These are phyloP conservation scores for Euleptes europaea DNA, from an alignment of 2,113 vertebrate species.

Conservation along the genomic window DNA sequence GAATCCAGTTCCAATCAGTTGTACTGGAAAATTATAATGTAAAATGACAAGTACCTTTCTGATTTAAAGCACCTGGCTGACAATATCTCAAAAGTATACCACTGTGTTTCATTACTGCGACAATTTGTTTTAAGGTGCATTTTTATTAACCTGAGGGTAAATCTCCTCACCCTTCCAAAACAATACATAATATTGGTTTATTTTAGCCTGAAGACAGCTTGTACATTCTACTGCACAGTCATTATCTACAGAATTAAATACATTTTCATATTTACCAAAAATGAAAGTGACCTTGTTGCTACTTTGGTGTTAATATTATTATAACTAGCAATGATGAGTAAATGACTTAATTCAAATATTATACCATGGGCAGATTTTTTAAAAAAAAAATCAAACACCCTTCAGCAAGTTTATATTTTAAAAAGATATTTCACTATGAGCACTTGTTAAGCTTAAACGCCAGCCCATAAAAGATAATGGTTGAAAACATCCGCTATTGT, in stretches of 20 bases:
- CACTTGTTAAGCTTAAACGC: slow-evolving; percentile 35
- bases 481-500: slow-evolving; percentile 6
- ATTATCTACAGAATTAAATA: slow-evolving; percentile 25
- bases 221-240: background rate
- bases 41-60: background rate
- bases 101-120: background rate
- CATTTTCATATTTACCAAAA: background rate
- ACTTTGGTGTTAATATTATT: background rate
- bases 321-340: background rate
- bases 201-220: slow-evolving; percentile 52
- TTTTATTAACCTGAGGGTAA: background rate
- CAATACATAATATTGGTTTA: background rate
- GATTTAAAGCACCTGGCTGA: background rate
- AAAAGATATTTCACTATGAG: slow-evolving; percentile 47
- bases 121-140: background rate
- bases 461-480: background rate
- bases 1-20: slow-evolving; percentile 37
- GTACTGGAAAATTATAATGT: slow-evolving; percentile 17
- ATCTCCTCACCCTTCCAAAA: background rate
- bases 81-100: background rate
- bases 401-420: slow-evolving; percentile 18
- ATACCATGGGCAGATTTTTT: slow-evolving; percentile 14
- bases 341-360: background rate
- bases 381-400: background rate
- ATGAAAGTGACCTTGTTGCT: slow-evolving; percentile 23